Evolutionary conservation across 2,113 vertebrate genomes (phyloP), one percentile per base, ranked within the genome.

Genomic region (Sander lucioperca): DNA sequence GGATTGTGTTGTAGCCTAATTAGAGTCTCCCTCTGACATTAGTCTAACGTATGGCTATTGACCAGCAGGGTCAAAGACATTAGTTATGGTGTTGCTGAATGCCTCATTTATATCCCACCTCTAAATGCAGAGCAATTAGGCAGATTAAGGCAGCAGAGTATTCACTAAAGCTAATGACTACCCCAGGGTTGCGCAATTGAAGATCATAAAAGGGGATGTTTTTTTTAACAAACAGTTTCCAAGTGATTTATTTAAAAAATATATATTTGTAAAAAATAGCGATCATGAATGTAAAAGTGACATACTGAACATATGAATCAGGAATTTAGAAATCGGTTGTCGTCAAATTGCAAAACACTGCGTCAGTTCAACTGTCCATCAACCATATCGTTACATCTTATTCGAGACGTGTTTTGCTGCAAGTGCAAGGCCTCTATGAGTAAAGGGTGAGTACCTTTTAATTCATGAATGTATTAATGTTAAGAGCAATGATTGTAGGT

Each of bases 31-130:
- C 90, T 84, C 89, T 89, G 84, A 93, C 89, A 92, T 91, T 81
- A 84, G 70, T 81, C 75, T 94, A 93, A 94, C 56, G 63, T 92
- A 93, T 88, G 84, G 82, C 76, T 92, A 90, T 94, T 92, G 93
- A 93, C 88, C 86, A 89, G 58, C 13, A 36, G 64, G 86, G 90
- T 93, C 91, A 94, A 88, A 93, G 77, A 68, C 88, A 93, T 94
- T 93, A 92, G 81, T 88, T 91, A 90, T 89, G 88, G 85, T 87
- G 71, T 88, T 63, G 66, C 78, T 69, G 64, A 83, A 86, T 43
- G 74, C 72, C 79, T 85, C 76, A 87, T 90, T 90, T 92, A 87
- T 92, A 91, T 86, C 81, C 85, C 79, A 81, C 77, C 80, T 88
- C 82, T 87, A 82, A 90, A 82, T 50, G 65, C 76, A 77, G 65